A percentile compares a stretch with the other conserved stretches of the same genome.
These are phyloP conservation scores for Bombyx huttoni DNA, from an alignment of 2,888 invertebrate species.

Conservation along the genomic window DNA sequence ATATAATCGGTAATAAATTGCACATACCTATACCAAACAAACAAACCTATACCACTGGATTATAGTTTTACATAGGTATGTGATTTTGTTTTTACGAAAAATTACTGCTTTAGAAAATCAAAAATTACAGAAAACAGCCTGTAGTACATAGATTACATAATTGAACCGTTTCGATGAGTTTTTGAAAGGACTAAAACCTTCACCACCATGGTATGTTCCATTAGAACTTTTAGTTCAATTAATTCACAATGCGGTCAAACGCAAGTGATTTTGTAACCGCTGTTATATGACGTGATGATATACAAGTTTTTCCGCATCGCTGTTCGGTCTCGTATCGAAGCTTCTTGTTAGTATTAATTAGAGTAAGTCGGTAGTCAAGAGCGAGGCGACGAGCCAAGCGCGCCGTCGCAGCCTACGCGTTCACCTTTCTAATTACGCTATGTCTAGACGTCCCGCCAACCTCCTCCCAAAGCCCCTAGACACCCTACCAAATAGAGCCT, in stretches of 20 bases:
- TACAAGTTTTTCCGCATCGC: not conserved
- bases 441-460: constrained; percentile 62
- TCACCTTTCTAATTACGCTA: constrained; percentile 65
- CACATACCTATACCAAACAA: too few species aligned
- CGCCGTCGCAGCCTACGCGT: constrained; percentile 40
- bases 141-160: constrained; percentile 19
- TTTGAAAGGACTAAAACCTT: too few species aligned
- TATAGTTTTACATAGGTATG: too few species aligned
- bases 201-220: too few species aligned
- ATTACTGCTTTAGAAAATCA: too few species aligned
- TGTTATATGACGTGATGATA: not conserved
- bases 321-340: not conserved
- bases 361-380: constrained; percentile 28
- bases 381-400: constrained; percentile 24
- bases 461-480: constrained; percentile 25
- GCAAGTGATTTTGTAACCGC: constrained; percentile 2
- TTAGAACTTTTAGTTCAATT: not conserved
- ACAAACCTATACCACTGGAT: too few species aligned
- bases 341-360: constrained; percentile 26
- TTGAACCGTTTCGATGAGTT: constrained; percentile 32
- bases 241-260: not conserved
- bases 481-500: constrained; percentile 34
- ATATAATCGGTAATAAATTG: too few species aligned
- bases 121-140: too few species aligned
- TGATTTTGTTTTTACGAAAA: too few species aligned